Percentiles rank a stretch among this genome's conserved stretches.
Conservation (phyloP, 2,797 vertebrate species). For the Diglossa cyanea region DNA sequence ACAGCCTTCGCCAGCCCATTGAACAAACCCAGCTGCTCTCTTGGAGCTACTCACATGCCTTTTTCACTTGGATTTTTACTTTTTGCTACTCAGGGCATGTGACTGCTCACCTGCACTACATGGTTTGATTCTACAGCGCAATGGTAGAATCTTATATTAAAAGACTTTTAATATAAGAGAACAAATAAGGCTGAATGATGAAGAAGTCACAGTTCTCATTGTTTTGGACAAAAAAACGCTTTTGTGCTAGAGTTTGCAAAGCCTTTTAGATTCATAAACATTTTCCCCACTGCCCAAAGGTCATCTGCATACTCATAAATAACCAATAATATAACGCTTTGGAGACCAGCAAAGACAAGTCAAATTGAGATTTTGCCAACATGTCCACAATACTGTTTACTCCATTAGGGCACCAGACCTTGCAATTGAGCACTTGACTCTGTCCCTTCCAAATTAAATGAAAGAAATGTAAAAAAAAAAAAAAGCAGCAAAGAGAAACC, state of each 20-base stretch:
- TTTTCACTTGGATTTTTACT: constrained; percentile 11
- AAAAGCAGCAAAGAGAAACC: constrained; percentile 1
- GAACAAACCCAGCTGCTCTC: constrained; percentile 1
- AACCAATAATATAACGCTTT: constrained; percentile 52
- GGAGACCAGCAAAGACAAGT: constrained; percentile 42
- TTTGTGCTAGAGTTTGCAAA: constrained; percentile 24
- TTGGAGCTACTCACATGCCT: not conserved
- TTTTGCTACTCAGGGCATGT: not conserved
- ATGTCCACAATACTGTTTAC: constrained; percentile 48
- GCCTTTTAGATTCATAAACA: constrained; percentile 60
- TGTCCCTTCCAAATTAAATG: constrained; percentile 14
- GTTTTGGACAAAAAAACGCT: constrained; percentile 53
- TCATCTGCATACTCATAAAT: constrained; percentile 56
- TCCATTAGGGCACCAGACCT: constrained; percentile 18
- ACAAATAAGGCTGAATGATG: not conserved
- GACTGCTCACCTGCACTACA: not conserved
- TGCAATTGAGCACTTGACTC: constrained; percentile 24
- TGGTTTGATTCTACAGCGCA: not conserved
- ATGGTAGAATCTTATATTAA: no score
- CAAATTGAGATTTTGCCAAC: constrained; percentile 48
- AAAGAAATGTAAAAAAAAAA: not conserved
- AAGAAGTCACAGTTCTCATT: constrained; percentile 54
- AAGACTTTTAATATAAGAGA: constrained; percentile 3
- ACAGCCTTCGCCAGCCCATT: not conserved
- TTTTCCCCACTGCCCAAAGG: constrained; percentile 44